These are phyloP conservation scores for Collichthys lucidus DNA, from an alignment of 2,113 vertebrate genomes.

Conservation along the genomic window DNA sequence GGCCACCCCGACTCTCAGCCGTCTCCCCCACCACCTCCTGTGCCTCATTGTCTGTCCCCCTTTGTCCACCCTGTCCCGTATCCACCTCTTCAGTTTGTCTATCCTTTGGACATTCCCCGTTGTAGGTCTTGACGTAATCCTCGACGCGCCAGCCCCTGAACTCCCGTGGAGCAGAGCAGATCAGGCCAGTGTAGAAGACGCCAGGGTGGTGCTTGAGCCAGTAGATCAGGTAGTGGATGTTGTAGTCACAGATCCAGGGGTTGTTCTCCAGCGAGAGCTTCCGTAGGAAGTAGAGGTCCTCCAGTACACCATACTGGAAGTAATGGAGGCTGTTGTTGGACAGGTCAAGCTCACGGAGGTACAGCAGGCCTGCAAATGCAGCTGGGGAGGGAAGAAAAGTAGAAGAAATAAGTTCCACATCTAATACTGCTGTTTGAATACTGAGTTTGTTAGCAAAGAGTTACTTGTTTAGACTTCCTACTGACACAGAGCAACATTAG, in stretches of 20 bases:
- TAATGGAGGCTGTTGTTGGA: conserved; percentile 93
- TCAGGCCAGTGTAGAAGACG: conserved; percentile 89
- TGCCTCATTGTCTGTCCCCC: conserved; percentile 76
- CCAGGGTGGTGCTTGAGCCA: conserved; percentile 96
- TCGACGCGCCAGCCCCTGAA: conserved; percentile 94
- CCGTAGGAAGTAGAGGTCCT: conserved; percentile 96
- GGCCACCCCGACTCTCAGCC: conserved; percentile 81
- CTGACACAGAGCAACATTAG: neutral
- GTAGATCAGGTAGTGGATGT: conserved; percentile 98
- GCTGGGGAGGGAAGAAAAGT: conserved; percentile 78
- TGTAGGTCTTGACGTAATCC: conserved; percentile 95
- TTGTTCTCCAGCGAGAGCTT: conserved; percentile 90
- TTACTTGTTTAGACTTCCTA: neutral
- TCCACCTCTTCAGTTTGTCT: conserved; percentile 79
- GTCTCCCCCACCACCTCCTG: conserved; percentile 85
- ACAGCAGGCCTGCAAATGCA: conserved; percentile 91
- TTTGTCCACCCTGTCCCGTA: conserved; percentile 77
- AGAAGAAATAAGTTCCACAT: neutral
- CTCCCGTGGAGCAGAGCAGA: conserved; percentile 90
- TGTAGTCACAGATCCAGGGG: conserved; percentile 97
- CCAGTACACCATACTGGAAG: conserved; percentile 94
- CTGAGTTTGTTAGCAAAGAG: neutral
- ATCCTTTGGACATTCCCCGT: conserved; percentile 95
- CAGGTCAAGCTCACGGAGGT: conserved; percentile 93
- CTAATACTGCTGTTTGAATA: neutral